Evolutionary conservation across 1,140 invertebrate genomes (phyloP).

Genomic region (Zaprionus africanus): DNA sequence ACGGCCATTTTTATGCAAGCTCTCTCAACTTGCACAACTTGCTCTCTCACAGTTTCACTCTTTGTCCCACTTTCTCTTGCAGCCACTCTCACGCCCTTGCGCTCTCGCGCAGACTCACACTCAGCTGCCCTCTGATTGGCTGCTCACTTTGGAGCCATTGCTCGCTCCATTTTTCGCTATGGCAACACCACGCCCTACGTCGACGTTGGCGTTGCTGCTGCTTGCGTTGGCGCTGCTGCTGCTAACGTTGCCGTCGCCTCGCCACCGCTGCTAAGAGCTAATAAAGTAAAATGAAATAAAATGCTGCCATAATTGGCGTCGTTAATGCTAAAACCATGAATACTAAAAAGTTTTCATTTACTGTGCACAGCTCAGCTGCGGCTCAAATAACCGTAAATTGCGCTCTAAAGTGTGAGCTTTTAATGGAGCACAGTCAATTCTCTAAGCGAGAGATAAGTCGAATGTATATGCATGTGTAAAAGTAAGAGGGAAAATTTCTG

Average conservation of each 20-base stretch:
- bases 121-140: constrained; percentile 49
- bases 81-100: not conserved
- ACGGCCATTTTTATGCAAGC: constrained; percentile 64
- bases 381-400: constrained; percentile 40
- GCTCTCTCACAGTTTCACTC: not conserved
- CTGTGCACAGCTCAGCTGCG: constrained; percentile 53
- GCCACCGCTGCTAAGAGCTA: constrained; percentile 49
- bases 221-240: not conserved
- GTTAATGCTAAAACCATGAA: constrained; percentile 79
- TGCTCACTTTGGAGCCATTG: constrained; percentile 53
- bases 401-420: constrained; percentile 1
- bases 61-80: not conserved
- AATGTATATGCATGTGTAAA: not conserved
- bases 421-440: not conserved
- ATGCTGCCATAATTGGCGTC: constrained; percentile 74
- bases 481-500: not conserved
- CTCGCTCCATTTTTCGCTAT: constrained; percentile 40
- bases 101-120: constrained; percentile 50
- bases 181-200: constrained; percentile 53
- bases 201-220: not conserved
- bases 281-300: constrained; percentile 72
- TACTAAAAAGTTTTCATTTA: constrained; percentile 75
- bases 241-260: constrained; percentile 5
- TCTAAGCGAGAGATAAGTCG: not conserved
- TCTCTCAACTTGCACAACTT: constrained; percentile 16